Conservation (phyloP, 2,888 invertebrate species). For the Volucella bombylans region DNA sequence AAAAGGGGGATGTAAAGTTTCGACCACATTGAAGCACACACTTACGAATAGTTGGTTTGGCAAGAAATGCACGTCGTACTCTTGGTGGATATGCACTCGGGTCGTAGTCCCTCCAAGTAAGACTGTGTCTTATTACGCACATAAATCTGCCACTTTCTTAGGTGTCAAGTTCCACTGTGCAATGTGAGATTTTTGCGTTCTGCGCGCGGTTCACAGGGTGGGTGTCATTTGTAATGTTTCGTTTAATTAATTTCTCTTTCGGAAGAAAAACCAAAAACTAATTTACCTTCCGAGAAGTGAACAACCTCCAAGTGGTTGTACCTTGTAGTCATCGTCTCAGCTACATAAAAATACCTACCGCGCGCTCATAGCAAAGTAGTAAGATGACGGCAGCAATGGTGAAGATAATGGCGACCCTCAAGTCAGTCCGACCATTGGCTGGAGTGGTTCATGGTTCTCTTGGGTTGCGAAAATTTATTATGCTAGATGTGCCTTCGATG, state of each 20-base stretch:
- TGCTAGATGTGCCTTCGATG: slow-evolving; percentile 69
- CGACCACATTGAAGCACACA: slow-evolving; percentile 59
- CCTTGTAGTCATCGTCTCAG: too few species aligned
- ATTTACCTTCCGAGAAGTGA: slow-evolving; percentile 69
- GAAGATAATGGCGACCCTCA: slow-evolving; percentile 51
- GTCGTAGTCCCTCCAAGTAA: slow-evolving; percentile 4
- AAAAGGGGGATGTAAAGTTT: slow-evolving; percentile 50
- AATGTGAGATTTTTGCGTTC: slow-evolving; percentile 70
- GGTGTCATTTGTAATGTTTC: slow-evolving; percentile 74
- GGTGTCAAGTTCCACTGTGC: slow-evolving; percentile 72
- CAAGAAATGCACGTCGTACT: slow-evolving; percentile 30
- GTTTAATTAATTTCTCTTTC: slow-evolving; percentile 72
- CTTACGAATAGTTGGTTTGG: background rate
- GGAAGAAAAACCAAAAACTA: slow-evolving; percentile 55
- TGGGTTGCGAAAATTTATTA: slow-evolving; percentile 69
- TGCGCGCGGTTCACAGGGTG: slow-evolving; percentile 45
- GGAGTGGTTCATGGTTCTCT: slow-evolving; percentile 28
- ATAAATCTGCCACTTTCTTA: slow-evolving; percentile 73
- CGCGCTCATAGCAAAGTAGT: background rate
- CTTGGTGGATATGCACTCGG: too few species aligned
- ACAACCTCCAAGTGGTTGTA: slow-evolving; percentile 51
- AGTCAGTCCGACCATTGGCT: slow-evolving; percentile 44
- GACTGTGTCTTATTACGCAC: slow-evolving; percentile 70
- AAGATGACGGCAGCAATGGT: background rate
- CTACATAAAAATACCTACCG: slow-evolving; percentile 5